These are phyloP conservation scores for Tychaedon coryphoeus DNA, from an alignment of 2,113 vertebrate genomes.

Conservation along the genomic window DNA sequence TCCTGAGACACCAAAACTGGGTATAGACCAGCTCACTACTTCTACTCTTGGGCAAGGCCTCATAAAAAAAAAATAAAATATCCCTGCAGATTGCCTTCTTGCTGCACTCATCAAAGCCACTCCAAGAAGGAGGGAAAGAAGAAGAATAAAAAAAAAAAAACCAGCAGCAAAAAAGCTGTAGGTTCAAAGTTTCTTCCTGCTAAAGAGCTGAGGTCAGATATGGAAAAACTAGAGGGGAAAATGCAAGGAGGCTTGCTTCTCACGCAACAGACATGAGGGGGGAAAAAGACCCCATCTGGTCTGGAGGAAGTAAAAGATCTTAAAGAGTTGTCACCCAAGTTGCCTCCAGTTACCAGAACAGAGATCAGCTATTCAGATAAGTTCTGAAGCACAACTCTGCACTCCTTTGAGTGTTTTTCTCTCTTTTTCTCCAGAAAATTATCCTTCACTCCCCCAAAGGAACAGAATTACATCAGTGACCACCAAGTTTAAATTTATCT, in stretches of 20 bases:
- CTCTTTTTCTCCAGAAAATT: background rate
- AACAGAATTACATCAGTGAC: conserved; percentile 46
- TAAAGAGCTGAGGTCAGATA: background rate
- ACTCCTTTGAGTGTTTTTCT: background rate
- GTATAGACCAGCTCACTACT: rapidly evolving
- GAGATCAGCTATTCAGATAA: background rate
- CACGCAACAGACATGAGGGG: background rate
- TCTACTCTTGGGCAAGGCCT: background rate
- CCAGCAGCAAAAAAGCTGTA: background rate
- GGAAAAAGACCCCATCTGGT: background rate
- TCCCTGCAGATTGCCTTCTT: background rate
- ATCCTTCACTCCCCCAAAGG: background rate
- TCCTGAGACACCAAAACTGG: background rate
- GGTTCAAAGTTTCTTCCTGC: background rate
- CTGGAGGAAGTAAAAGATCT: background rate
- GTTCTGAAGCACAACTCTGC: background rate
- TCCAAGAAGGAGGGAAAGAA: background rate
- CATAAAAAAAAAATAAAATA: background rate
- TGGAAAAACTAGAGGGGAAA: background rate
- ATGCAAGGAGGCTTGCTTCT: background rate
- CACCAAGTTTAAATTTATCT: conserved; percentile 66
- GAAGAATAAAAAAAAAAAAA: background rate
- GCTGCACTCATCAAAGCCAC: background rate
- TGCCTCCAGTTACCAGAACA: background rate
- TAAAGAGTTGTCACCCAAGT: background rate